These are phyloP conservation scores for Didymodactylos carnosus DNA, from an alignment of 2,888 invertebrate genomes.

Conservation along the genomic window DNA sequence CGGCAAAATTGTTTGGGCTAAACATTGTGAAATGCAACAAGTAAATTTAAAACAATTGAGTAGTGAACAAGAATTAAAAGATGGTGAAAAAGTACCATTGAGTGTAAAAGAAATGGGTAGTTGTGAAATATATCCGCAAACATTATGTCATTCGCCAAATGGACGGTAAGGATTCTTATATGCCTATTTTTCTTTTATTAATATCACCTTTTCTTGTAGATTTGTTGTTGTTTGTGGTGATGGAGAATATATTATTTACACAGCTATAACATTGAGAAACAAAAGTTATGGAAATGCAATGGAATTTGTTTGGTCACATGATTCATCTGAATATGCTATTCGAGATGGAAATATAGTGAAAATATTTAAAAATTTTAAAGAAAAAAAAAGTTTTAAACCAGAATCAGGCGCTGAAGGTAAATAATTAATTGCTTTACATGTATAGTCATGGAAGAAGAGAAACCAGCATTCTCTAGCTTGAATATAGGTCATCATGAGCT, in stretches of 20 bases:
- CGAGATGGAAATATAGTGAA: slow-evolving; percentile 53
- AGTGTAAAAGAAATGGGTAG: slow-evolving; percentile 96
- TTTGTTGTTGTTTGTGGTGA: slow-evolving; percentile 91
- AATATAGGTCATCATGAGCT: neutral
- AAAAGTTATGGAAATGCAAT: slow-evolving; percentile 94
- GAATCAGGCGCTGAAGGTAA: slow-evolving; percentile 82
- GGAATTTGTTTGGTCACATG: slow-evolving; percentile 91
- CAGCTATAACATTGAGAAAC: slow-evolving; percentile 92
- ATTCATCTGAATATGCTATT: slow-evolving; percentile 62
- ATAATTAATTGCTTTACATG: no score
- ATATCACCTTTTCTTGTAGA: slow-evolving; percentile 25
- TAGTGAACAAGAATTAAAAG: slow-evolving; percentile 45
- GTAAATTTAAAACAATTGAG: slow-evolving; percentile 64
- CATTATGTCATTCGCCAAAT: slow-evolving; percentile 90
- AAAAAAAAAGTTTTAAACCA: slow-evolving; percentile 77
- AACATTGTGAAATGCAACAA: slow-evolving; percentile 92
- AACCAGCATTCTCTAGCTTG: neutral
- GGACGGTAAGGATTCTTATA: slow-evolving; percentile 42
- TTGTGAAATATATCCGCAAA: slow-evolving; percentile 96
- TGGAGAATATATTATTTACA: slow-evolving; percentile 98
- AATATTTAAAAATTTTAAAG: slow-evolving; percentile 94
- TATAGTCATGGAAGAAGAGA: neutral
- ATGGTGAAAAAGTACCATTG: slow-evolving; percentile 75
- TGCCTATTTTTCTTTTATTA: neutral
- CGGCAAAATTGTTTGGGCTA: slow-evolving; percentile 96